Evolutionary conservation across 2,797 vertebrate species (phyloP).

Genomic region (Muscicapa comitata): DNA sequence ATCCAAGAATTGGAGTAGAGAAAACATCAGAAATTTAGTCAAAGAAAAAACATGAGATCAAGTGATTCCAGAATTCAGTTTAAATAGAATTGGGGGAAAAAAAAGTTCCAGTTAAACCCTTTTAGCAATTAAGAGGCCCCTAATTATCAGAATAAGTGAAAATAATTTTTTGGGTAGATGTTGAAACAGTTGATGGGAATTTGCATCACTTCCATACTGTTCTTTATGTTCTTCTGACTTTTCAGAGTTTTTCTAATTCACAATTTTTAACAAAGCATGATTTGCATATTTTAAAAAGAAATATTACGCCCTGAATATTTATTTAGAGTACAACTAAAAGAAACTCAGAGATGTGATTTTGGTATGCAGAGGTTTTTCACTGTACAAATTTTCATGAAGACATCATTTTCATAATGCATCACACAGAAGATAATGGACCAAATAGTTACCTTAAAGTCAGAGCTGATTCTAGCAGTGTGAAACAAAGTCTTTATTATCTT

Average conservation of each 20-base stretch:
- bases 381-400: neutral
- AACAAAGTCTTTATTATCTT: neutral
- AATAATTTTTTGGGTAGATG: neutral
- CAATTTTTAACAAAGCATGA: neutral
- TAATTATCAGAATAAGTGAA: neutral
- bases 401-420: neutral
- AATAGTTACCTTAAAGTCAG: neutral
- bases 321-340: neutral
- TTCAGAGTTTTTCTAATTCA: neutral
- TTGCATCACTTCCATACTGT: neutral
- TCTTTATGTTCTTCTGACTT: neutral
- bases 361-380: neutral
- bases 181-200: neutral
- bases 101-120: neutral
- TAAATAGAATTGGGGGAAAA: accelerated
- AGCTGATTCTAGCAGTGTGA: neutral
- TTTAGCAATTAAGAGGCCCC: neutral
- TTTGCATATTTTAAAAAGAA: neutral
- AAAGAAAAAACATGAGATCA: neutral
- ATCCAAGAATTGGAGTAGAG: neutral
- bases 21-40: neutral
- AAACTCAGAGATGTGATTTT: neutral
- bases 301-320: neutral
- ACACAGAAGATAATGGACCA: neutral
- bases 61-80: neutral